phyloP scores from a whole-genome alignment of 2,797 vertebrate genomes.

The Coregonus ussuriensis region DNA sequence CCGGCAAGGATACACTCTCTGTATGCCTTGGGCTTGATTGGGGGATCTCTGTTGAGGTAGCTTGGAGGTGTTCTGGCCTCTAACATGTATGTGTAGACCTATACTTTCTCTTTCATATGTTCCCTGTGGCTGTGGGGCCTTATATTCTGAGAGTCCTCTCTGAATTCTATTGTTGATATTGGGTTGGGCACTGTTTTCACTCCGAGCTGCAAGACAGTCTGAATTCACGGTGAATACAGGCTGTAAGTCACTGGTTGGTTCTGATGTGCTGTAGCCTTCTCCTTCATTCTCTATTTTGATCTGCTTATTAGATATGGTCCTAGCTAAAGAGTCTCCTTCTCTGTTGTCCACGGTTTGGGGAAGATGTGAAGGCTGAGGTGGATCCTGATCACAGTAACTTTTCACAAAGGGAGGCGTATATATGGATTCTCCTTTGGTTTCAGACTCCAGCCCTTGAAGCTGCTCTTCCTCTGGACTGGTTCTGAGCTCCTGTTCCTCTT shows the following conservation, averaged over 20 bases:
- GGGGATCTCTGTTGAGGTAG: constrained; percentile 31
- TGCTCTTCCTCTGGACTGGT: constrained; percentile 13
- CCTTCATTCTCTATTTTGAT: constrained; percentile 46
- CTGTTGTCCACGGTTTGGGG: constrained; percentile 19
- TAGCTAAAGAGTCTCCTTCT: constrained; percentile 15
- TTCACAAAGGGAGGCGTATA: constrained; percentile 5
- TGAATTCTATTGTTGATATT: constrained; percentile 19
- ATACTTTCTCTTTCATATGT: constrained; percentile 36
- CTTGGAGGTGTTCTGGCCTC: constrained; percentile 43
- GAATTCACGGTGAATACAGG: constrained; percentile 14
- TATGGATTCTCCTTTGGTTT: background rate
- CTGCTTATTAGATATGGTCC: constrained; percentile 11
- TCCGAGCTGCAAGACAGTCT: constrained; percentile 28
- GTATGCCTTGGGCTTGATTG: constrained; percentile 48
- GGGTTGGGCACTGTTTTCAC: background rate
- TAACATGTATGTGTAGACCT: constrained; percentile 34
- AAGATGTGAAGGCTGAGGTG: constrained; percentile 14
- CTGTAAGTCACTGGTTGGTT: constrained; percentile 1
- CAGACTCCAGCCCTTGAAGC: constrained; percentile 3
- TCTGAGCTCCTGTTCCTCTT: constrained; percentile 52
- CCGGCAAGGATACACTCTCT: constrained; percentile 68
- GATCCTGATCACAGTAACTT: constrained; percentile 26
- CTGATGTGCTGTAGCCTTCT: constrained; percentile 28
- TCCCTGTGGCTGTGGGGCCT: constrained; percentile 28
- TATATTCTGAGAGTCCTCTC: background rate